Conservation (phyloP, 1,140 invertebrate species). For the Lineus longissimus region DNA sequence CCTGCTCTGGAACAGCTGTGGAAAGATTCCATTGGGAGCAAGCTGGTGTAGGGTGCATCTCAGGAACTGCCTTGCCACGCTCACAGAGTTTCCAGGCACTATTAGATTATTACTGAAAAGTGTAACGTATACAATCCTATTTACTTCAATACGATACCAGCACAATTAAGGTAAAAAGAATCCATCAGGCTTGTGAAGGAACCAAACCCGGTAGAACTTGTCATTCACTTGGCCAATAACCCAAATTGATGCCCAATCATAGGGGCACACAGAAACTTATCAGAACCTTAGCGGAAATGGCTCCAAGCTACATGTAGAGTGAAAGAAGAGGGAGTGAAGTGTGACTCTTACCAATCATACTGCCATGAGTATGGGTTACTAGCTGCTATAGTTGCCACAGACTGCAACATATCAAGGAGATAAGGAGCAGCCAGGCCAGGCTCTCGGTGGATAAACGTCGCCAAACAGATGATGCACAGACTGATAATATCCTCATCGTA, state of each 20-base stretch:
- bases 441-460: conserved; percentile 94
- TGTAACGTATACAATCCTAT: too few species aligned
- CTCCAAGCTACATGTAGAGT: too few species aligned
- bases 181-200: too few species aligned
- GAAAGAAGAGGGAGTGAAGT: too few species aligned
- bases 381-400: conserved; percentile 71
- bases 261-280: too few species aligned
- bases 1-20: conserved; percentile 82
- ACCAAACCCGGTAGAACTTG: too few species aligned
- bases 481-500: conserved; percentile 97
- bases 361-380: conserved; percentile 52
- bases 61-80: conserved; percentile 94
- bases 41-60: conserved; percentile 94
- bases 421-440: conserved; percentile 87
- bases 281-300: too few species aligned
- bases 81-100: conserved; percentile 57
- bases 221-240: too few species aligned
- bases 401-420: conserved; percentile 84
- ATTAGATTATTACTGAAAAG: conserved; percentile 61
- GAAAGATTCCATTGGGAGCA: conserved; percentile 91
- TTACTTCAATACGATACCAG: too few species aligned
- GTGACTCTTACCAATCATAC: conserved; percentile 68
- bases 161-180: too few species aligned
- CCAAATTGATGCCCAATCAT: too few species aligned
- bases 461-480: conserved; percentile 86